phyloP scores from a whole-genome alignment of 1,140 invertebrate species.

The Bombus terrestris region DNA sequence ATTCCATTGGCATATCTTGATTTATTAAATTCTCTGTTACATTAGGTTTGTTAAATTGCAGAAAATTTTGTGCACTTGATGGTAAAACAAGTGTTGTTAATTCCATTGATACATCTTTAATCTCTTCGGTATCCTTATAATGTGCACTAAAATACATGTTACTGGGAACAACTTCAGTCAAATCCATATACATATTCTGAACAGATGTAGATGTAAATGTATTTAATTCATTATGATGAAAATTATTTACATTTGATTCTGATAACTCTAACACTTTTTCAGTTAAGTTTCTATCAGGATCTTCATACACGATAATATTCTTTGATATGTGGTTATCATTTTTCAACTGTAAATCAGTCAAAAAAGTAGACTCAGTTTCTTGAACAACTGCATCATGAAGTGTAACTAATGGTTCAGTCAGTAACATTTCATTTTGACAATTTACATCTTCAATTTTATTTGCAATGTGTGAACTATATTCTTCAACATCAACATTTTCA shows the following conservation, averaged over 20 bases:
- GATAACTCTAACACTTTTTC: background rate
- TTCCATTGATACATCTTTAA: slow-evolving; percentile 35
- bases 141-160: background rate
- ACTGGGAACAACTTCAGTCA: slow-evolving; percentile 30
- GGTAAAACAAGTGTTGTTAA: slow-evolving; percentile 34
- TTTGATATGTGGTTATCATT: background rate
- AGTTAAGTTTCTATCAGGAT: background rate
- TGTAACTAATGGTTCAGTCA: background rate
- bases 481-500: background rate
- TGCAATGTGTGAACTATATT: background rate
- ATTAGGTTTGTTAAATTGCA: slow-evolving; percentile 13
- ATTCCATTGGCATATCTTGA: slow-evolving; percentile 39
- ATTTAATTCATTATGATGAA: slow-evolving; percentile 10
- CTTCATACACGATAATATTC: slow-evolving; percentile 17
- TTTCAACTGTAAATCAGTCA: background rate
- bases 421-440: background rate
- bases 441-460: background rate
- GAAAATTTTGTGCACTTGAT: background rate
- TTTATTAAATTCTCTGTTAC: background rate
- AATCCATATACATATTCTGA: slow-evolving; percentile 38
- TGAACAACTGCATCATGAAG: background rate
- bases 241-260: slow-evolving; percentile 1
- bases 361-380: background rate
- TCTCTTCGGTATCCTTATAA: background rate
- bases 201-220: background rate